phyloP scores from a whole-genome alignment of 2,797 vertebrate species.

The Monodelphis domestica region DNA sequence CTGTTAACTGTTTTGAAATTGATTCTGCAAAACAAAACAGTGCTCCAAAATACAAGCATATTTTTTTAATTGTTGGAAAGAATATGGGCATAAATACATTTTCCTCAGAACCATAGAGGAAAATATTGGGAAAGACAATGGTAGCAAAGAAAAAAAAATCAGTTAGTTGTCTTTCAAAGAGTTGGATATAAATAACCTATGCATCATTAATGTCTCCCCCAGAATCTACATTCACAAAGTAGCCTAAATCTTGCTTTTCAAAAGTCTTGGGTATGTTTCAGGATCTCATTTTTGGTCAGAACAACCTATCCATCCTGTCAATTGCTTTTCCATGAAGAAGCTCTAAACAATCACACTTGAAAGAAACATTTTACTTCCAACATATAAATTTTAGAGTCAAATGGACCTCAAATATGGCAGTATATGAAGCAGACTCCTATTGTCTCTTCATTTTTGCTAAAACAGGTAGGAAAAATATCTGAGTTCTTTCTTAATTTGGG shows the following conservation, averaged over 20 bases:
- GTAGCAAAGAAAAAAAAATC: constrained; percentile 18
- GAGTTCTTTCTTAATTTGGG: too few species aligned
- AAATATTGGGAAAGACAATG: neutral
- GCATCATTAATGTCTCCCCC: neutral
- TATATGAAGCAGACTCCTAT: neutral
- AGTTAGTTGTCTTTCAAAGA: constrained; percentile 30
- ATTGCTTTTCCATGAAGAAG: neutral
- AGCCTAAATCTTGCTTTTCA: neutral
- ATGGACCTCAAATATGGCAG: constrained; percentile 4
- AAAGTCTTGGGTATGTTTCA: neutral
- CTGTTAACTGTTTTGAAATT: constrained; percentile 63
- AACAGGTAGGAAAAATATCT: neutral
- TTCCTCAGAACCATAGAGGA: constrained; percentile 19
- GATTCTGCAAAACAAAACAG: constrained; percentile 57
- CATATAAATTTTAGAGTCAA: constrained; percentile 1
- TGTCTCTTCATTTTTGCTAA: neutral
- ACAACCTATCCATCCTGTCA: neutral
- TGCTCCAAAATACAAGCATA: constrained; percentile 11
- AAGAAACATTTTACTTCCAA: constrained; percentile 28
- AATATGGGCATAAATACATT: constrained; percentile 3
- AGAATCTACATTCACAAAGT: neutral
- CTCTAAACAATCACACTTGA: neutral
- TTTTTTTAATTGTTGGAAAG: constrained; percentile 40
- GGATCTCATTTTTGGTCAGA: neutral
- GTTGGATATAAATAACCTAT: neutral